Conservation (phyloP, 2,113 vertebrate species). For the Cololabis saira region DNA sequence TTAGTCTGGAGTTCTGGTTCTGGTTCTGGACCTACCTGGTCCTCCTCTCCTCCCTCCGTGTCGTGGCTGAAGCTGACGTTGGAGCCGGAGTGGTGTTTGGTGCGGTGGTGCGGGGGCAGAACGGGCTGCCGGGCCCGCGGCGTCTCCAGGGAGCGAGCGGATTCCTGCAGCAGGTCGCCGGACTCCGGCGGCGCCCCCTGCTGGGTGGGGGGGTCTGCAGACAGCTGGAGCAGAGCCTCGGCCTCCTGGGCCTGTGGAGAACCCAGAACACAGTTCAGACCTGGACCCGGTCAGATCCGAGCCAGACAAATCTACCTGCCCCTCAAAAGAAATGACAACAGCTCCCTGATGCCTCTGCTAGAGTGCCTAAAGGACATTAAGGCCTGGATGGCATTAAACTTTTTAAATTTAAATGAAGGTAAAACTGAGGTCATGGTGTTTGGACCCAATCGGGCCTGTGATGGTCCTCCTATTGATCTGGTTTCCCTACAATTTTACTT, state of each 20-base stretch:
- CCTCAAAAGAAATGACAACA: too few species aligned
- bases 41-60: conserved; percentile 88
- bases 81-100: conserved; percentile 92
- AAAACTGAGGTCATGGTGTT: too few species aligned
- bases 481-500: too few species aligned
- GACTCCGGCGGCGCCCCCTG: conserved; percentile 83
- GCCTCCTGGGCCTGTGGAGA: conserved; percentile 73
- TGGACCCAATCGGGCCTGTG: too few species aligned
- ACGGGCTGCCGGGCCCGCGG: conserved; percentile 70
- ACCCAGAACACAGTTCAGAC: neutral
- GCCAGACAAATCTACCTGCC: neutral
- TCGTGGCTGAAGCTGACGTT: conserved; percentile 96
- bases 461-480: too few species aligned
- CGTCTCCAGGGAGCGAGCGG: conserved; percentile 79
- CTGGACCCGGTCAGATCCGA: too few species aligned
- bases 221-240: conserved; percentile 79
- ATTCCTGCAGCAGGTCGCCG: conserved; percentile 82
- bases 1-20: neutral
- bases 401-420: too few species aligned
- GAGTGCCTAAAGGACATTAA: too few species aligned
- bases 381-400: too few species aligned
- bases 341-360: too few species aligned
- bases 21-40: conserved; percentile 47
- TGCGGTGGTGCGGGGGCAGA: conserved; percentile 74
- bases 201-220: conserved; percentile 78